A percentile compares a stretch with the other conserved stretches of the same genome.
Evolutionary conservation across 2,888 invertebrate species (phyloP).

Genomic region (Aplocera efformata): DNA sequence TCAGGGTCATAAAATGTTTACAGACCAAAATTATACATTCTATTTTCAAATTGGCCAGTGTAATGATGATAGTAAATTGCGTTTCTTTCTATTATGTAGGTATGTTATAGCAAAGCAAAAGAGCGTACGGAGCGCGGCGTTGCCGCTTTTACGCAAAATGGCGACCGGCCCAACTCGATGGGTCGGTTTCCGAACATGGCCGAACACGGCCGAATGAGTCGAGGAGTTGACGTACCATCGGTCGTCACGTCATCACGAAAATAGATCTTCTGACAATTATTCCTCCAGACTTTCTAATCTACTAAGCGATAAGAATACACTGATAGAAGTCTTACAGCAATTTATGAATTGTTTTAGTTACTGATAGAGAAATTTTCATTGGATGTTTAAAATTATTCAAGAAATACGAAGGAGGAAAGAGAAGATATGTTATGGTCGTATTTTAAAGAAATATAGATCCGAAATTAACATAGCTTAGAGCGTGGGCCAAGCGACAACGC

Average conservation of each 20-base stretch:
- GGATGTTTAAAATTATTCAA: too few species aligned
- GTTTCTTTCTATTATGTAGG: neutral
- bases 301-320: slow-evolving; percentile 3
- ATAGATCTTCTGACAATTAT: slow-evolving; percentile 25
- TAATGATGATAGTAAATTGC: too few species aligned
- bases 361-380: too few species aligned
- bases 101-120: slow-evolving; percentile 23
- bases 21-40: too few species aligned
- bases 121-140: slow-evolving; percentile 52
- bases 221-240: slow-evolving; percentile 45
- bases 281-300: slow-evolving; percentile 1
- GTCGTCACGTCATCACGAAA: slow-evolving; percentile 38
- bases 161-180: slow-evolving; percentile 39
- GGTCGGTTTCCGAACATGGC: slow-evolving; percentile 45
- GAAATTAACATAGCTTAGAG: too few species aligned
- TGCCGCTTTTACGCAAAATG: slow-evolving; percentile 56
- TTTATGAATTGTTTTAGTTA: too few species aligned
- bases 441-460: too few species aligned
- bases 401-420: too few species aligned
- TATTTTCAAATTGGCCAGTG: too few species aligned
- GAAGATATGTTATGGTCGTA: too few species aligned
- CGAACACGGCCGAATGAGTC: slow-evolving; percentile 43
- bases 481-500: too few species aligned
- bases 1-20: too few species aligned
- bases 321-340: neutral